Evolutionary conservation across 1,140 invertebrate species (phyloP).

Genomic region (Trichonephila inaurata): DNA sequence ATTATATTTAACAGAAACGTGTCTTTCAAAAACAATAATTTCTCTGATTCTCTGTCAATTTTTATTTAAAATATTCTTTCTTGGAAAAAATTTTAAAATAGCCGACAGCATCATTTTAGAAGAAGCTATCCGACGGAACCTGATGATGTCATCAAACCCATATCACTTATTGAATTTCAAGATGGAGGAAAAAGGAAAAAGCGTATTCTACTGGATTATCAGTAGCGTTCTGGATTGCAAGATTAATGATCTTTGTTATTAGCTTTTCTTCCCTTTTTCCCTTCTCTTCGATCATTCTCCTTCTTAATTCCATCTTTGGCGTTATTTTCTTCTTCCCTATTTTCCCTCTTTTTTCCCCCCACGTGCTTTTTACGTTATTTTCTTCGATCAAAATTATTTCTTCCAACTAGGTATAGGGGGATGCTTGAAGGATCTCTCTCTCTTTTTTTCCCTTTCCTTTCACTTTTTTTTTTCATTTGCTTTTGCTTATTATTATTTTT

Average conservation of each 20-base stretch:
- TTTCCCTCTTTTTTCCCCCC: constrained; percentile 14
- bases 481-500: constrained; percentile 53
- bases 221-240: constrained; percentile 65
- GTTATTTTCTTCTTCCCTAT: constrained; percentile 37
- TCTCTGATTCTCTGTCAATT: too few relatives aligned
- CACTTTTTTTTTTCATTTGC: background rate
- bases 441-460: background rate
- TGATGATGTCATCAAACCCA: constrained; percentile 74
- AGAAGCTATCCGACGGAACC: background rate
- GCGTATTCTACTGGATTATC: constrained; percentile 58
- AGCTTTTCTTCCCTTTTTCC: constrained; percentile 65
- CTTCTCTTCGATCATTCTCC: constrained; percentile 63
- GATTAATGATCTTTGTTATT: constrained; percentile 75
- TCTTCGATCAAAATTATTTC: constrained; percentile 72
- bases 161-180: constrained; percentile 75
- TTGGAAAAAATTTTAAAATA: constrained; percentile 23
- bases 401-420: constrained; percentile 40
- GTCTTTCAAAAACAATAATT: too few relatives aligned
- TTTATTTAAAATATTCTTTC: too few relatives aligned
- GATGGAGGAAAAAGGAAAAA: constrained; percentile 37
- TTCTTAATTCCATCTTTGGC: constrained; percentile 73
- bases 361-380: constrained; percentile 47
- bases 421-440: background rate
- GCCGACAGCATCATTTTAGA: background rate
- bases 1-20: too few relatives aligned